These are phyloP conservation scores for Brachyptera putata DNA, from an alignment of 2,888 invertebrate species.

Conservation along the genomic window DNA sequence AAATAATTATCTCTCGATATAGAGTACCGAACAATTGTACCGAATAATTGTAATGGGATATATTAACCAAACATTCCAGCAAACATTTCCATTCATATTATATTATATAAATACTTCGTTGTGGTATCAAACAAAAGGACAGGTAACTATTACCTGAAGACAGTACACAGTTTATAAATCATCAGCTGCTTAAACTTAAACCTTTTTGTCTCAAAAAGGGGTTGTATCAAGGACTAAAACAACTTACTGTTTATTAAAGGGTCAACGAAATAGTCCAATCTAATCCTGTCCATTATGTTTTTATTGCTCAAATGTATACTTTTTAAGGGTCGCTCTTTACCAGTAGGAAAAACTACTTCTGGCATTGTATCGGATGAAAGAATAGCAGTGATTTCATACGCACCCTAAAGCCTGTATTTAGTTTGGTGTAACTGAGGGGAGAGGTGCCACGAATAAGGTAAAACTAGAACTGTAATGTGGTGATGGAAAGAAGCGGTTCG, in stretches of 20 bases:
- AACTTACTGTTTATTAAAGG: background rate
- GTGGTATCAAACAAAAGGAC: background rate
- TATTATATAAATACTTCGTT: background rate
- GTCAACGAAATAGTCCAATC: background rate
- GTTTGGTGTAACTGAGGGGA: background rate
- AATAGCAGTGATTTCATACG: too few species aligned
- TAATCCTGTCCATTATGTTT: background rate
- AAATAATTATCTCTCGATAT: too few species aligned
- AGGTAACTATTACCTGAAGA: background rate
- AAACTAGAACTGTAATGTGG: too few species aligned
- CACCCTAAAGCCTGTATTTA: too few species aligned
- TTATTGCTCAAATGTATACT: background rate
- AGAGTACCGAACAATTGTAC: too few species aligned
- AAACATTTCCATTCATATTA: too few species aligned
- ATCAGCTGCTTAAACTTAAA: background rate
- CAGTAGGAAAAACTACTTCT: background rate
- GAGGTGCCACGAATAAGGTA: too few species aligned
- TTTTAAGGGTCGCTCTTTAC: background rate
- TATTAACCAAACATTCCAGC: background rate
- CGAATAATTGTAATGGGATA: too few species aligned
- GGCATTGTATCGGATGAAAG: too few species aligned
- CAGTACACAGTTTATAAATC: too few species aligned
- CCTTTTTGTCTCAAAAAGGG: too few species aligned
- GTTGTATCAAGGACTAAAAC: background rate
- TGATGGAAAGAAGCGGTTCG: too few species aligned